Evolutionary conservation across 2,113 vertebrate species (phyloP), one percentile per base, ranked within the genome.

Genomic region (Seriola quinqueradiata): DNA sequence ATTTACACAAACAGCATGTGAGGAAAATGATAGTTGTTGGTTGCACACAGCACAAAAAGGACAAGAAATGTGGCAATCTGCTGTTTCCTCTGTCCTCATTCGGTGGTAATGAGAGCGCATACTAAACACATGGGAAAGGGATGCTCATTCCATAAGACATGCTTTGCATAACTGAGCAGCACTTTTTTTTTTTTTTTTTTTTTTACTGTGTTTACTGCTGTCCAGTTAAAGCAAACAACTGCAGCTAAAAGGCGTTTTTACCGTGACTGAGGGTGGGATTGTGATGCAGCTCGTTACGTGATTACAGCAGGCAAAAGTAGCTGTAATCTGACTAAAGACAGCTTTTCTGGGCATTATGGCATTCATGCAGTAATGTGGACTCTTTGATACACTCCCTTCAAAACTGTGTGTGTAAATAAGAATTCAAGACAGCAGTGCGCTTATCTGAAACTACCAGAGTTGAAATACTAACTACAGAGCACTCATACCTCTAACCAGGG

Each of bases 51-150:
- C 75, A 44, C 73, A 80, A 72, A 75, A 70, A 52, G 67, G 68
- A 83, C 68, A 71, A 46, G 40, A 87, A 85, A 87, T 70, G 70
- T 76, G 74, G 54, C 72, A 76, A 83, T 87, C 70, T 70, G 81
- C 72, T 23, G 57, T 71, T 84, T 87, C 79, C 78, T 65, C 60
- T 57, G 79, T 82, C 67, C 82, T 80, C 28, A 14, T 64, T 74
- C 60, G 54, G 52, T n/a, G 19, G 58, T 87, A 74, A 90, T 85
- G 83, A 87, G 65, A 60, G 72, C 60, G 52, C 74, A 75, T 69
- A 42, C n/a, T 78, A 46, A 89, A 83, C 54, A 72, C 79, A 46
- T 28, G 63, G 57, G n/a, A 44, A 71, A 58, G 11, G n/a, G 61
- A 59, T 34, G 48, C 50, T 77, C 25, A 0, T 11, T 70, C 66